Conservation (phyloP, 1,140 invertebrate species). For the Aphidius ervi region DNA sequence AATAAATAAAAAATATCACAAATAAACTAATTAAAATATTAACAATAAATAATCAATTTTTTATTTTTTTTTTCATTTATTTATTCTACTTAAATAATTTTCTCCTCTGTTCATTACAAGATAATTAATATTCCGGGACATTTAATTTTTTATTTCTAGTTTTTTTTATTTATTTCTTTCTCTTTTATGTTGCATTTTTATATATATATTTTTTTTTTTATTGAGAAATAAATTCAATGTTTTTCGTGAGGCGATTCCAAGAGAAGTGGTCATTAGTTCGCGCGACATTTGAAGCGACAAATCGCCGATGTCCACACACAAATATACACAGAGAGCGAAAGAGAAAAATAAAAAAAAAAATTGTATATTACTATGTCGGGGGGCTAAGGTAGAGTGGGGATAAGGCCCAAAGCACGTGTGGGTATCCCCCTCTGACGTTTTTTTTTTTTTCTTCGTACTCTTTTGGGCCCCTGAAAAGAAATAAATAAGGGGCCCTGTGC, state of each 20-base stretch:
- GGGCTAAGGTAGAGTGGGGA: no score
- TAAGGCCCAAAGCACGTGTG: no score
- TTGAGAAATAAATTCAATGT: neutral
- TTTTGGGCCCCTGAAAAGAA: no score
- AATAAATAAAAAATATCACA: no score
- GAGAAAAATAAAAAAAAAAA: neutral
- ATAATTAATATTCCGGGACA: no score
- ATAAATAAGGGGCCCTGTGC: no score
- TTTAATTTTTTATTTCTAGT: no score
- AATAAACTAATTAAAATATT: neutral
- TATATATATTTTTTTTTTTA: neutral
- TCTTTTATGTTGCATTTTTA: neutral
- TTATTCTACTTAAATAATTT: neutral
- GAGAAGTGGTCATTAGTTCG: constrained; percentile 15
- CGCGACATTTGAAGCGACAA: constrained; percentile 16
- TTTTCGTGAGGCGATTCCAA: neutral
- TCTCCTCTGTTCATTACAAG: no score
- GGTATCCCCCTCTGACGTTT: no score
- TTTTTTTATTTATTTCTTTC: neutral
- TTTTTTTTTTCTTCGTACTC: no score
- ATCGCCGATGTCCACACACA: neutral
- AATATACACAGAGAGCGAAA: constrained; percentile 3
- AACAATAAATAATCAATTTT: neutral
- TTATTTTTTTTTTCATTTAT: no score
- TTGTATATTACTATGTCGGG: no score